These are phyloP conservation scores for Hormaphis cornu DNA, from an alignment of 1,140 invertebrate genomes.

Conservation along the genomic window DNA sequence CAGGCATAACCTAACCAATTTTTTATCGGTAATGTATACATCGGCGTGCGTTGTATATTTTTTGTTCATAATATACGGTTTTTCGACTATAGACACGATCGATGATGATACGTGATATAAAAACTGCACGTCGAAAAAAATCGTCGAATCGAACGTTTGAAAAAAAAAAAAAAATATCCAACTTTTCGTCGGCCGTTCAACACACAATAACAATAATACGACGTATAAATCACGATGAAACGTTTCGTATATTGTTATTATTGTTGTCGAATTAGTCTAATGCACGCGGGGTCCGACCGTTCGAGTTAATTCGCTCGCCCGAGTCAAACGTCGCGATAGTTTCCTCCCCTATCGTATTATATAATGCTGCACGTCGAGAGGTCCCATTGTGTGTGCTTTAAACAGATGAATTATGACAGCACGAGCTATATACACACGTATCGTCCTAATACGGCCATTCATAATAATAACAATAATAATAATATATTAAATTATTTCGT, in stretches of 20 bases:
- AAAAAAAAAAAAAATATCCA: background rate
- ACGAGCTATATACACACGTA: background rate
- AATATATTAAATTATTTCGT: too few relatives aligned
- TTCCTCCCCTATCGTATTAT: background rate
- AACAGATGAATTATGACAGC: background rate
- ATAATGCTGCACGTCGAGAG: background rate
- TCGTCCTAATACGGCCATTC: background rate
- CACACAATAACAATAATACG: background rate
- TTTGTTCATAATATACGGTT: too few relatives aligned
- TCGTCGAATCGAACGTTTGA: background rate
- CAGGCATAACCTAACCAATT: too few relatives aligned
- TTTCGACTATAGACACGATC: too few relatives aligned
- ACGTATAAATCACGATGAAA: constrained; percentile 3
- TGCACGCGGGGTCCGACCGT: background rate
- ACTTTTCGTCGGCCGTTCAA: background rate
- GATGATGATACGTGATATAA: too few relatives aligned
- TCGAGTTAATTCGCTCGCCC: constrained; percentile 10
- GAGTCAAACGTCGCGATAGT: constrained; percentile 12
- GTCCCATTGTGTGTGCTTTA: background rate
- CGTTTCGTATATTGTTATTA: background rate
- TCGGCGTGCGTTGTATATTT: too few relatives aligned
- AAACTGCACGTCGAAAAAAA: background rate
- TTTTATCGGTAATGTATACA: too few relatives aligned
- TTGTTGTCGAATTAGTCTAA: constrained; percentile 6
- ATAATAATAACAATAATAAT: too few relatives aligned